Evolutionary conservation across 1,140 invertebrate species (phyloP).

Genomic region (Lepidurus couesii): DNA sequence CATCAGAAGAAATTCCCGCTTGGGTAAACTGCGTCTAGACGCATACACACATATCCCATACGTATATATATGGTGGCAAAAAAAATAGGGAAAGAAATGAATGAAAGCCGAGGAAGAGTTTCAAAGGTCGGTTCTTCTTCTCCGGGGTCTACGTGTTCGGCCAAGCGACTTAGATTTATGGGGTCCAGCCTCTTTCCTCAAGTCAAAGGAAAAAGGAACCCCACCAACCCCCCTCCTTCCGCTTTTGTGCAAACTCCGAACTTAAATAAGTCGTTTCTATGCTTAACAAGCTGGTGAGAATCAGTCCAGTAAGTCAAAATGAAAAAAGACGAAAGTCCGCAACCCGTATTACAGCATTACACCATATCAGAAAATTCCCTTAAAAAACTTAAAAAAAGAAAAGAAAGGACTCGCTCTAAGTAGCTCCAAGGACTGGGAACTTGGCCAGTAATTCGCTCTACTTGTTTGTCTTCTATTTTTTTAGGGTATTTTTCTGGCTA

Average conservation of each 20-base stretch:
- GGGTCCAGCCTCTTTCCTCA: constrained; percentile 17
- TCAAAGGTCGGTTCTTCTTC: constrained; percentile 17
- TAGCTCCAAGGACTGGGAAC: background rate
- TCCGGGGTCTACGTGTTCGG: constrained; percentile 20
- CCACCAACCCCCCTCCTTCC: background rate
- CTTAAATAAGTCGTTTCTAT: constrained; percentile 22
- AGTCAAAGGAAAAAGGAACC: constrained; percentile 13
- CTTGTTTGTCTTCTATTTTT: background rate
- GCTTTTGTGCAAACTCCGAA: background rate
- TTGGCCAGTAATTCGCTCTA: constrained; percentile 9
- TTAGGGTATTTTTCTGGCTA: background rate
- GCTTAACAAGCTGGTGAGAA: constrained; percentile 5
- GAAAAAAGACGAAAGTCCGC: background rate
- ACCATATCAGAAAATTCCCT: background rate
- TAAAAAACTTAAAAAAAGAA: background rate
- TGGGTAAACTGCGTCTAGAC: background rate
- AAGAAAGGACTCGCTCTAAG: background rate
- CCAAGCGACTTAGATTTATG: constrained; percentile 14
- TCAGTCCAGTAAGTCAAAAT: background rate
- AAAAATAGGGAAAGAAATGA: background rate
- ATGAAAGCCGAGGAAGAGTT: background rate
- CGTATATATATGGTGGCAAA: background rate
- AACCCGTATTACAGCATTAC: background rate
- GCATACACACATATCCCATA: background rate
- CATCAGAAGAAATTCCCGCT: background rate